phyloP scores from a whole-genome alignment of 30 jellyfish, hydroid and myxozoan species.

The Cassiopea andromeda region DNA sequence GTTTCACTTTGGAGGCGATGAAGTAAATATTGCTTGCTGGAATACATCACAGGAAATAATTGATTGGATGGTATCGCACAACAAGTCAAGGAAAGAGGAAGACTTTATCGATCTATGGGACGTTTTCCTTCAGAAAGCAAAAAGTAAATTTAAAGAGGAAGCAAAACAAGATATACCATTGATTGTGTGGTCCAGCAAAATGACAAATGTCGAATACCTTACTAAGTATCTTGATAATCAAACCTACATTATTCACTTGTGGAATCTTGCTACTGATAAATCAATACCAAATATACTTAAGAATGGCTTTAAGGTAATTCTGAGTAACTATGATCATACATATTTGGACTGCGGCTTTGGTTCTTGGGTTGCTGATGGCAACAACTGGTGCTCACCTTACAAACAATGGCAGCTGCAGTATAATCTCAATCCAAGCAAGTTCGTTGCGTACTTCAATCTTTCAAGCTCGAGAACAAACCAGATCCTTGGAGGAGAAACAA shows the following conservation, averaged over 20 bases:
- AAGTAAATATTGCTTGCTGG: constrained; percentile 63
- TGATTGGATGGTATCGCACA: constrained; percentile 45
- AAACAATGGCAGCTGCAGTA: constrained; percentile 69
- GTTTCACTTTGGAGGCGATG: constrained; percentile 80
- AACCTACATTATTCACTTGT: constrained; percentile 47
- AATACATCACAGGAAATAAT: constrained; percentile 52
- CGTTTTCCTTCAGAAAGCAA: constrained; percentile 39
- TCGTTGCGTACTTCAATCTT: constrained; percentile 51
- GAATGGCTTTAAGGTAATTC: constrained; percentile 49
- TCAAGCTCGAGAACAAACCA: constrained; percentile 12
- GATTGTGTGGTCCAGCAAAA: constrained; percentile 64
- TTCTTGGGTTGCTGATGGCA: constrained; percentile 71
- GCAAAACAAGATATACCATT: constrained; percentile 40
- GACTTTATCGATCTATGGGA: constrained; percentile 65
- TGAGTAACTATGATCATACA: constrained; percentile 57
- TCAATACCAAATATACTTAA: constrained; percentile 44
- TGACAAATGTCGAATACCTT: constrained; percentile 45
- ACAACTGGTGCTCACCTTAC: constrained; percentile 78
- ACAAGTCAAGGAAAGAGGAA: constrained; percentile 26
- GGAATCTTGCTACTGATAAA: constrained; percentile 51
- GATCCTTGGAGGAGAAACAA: constrained; percentile 67
- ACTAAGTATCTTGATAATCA: constrained; percentile 43
- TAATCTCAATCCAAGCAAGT: constrained; percentile 43
- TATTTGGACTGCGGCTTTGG: constrained; percentile 77
- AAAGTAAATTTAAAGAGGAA: constrained; percentile 17